A percentile compares a stretch with the other conserved stretches of the same genome.
phyloP scores from a whole-genome alignment of 1,140 invertebrate species.

The Trichoplusia ni region DNA sequence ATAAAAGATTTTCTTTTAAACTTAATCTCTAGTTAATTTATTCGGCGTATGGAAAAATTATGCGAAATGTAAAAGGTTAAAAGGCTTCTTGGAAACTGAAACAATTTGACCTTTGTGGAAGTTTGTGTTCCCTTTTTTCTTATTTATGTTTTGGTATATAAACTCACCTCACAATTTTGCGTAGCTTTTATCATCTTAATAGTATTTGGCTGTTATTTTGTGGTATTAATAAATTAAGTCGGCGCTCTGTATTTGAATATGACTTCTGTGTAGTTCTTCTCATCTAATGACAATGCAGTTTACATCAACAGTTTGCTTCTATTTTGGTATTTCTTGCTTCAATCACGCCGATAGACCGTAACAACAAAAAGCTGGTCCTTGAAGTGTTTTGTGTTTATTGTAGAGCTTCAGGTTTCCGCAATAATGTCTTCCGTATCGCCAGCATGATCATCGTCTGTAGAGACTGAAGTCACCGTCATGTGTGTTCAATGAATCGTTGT shows the following conservation, averaged over 20 bases:
- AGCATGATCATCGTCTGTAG: neutral
- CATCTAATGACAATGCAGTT: too few relatives aligned
- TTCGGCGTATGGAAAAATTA: slow-evolving; percentile 2
- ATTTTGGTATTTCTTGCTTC: neutral
- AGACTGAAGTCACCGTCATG: neutral
- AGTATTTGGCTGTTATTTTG: too few relatives aligned
- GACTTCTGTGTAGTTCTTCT: too few relatives aligned
- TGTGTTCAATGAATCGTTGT: neutral
- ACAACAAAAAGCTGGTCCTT: slow-evolving; percentile 13
- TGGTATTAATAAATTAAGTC: too few relatives aligned
- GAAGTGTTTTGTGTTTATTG: slow-evolving; percentile 7
- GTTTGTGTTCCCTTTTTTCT: slow-evolving; percentile 10
- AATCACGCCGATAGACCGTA: slow-evolving; percentile 8
- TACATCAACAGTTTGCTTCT: neutral
- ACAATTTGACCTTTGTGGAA: neutral
- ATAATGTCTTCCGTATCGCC: slow-evolving; percentile 7
- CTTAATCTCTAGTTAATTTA: too few relatives aligned
- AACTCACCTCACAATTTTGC: neutral
- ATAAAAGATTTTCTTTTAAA: too few relatives aligned
- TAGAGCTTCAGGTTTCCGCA: slow-evolving; percentile 1
- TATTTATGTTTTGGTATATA: neutral
- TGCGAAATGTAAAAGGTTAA: slow-evolving; percentile 13
- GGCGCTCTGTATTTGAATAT: too few relatives aligned
- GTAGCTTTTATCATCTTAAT: neutral
- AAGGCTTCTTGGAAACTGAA: neutral